Evolutionary conservation across 2,797 vertebrate genomes (phyloP).

Genomic region (Gymnocypris eckloni): DNA sequence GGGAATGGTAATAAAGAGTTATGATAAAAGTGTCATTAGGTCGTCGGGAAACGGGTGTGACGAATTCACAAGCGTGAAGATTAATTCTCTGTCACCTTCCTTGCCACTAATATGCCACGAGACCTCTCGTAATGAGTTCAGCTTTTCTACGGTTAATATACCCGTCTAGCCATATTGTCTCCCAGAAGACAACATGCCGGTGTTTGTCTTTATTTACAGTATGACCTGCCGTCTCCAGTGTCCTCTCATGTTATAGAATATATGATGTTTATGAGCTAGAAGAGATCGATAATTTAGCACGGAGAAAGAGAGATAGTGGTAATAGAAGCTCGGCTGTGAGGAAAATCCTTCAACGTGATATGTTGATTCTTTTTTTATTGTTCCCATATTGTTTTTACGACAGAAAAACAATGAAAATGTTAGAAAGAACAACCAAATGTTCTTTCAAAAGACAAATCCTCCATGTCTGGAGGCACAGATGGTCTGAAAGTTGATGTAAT

Average conservation of each 20-base stretch:
- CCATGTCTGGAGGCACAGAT: conserved; percentile 19
- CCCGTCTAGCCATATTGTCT: conserved; percentile 55
- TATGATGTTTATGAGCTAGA: conserved; percentile 44
- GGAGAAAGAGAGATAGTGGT: background rate
- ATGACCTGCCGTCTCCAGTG: conserved; percentile 1
- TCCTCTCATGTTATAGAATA: conserved; percentile 14
- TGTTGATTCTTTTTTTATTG: conserved; percentile 17
- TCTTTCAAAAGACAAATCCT: conserved; percentile 19
- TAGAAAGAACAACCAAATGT: conserved; percentile 6
- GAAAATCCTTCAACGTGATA: conserved; percentile 17
- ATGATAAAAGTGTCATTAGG: conserved; percentile 81
- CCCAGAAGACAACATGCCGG: conserved; percentile 5
- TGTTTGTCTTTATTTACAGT: conserved; percentile 44
- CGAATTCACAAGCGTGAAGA: conserved; percentile 63
- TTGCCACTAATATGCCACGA: conserved; percentile 73
- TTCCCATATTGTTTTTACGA: conserved; percentile 6
- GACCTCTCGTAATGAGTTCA: conserved; percentile 73
- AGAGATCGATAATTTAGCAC: conserved; percentile 35
- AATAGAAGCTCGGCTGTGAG: conserved; percentile 1
- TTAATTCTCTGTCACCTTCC: conserved; percentile 72
- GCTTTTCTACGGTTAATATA: conserved; percentile 68
- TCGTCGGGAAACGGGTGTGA: conserved; percentile 61
- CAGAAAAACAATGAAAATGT: conserved; percentile 14
- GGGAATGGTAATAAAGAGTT: conserved; percentile 77
- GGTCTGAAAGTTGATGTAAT: conserved; percentile 27